Evolutionary conservation across 2,113 vertebrate genomes (phyloP).

Genomic region (Serilophus lunatus): DNA sequence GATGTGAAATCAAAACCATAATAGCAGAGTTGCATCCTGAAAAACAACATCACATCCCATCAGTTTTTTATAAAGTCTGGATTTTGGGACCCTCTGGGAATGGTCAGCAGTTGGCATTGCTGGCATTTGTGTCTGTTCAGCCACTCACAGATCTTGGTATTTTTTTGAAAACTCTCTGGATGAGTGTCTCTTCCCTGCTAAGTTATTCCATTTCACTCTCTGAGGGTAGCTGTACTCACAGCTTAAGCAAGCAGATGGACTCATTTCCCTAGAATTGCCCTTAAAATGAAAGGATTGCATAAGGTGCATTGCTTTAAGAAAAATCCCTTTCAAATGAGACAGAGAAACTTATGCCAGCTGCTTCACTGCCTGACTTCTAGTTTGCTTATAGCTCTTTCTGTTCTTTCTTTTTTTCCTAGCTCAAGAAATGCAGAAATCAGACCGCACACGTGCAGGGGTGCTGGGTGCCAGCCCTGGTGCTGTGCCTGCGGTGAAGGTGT

Average conservation of each 20-base stretch:
- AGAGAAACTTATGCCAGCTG: background rate
- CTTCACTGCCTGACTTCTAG: background rate
- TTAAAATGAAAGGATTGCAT: background rate
- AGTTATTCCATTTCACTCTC: background rate
- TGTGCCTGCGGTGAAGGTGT: background rate
- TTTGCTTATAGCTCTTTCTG: background rate
- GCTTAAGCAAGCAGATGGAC: background rate
- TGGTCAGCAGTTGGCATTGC: background rate
- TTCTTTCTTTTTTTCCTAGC: background rate
- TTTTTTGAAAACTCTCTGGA: background rate
- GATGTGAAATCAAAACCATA: background rate
- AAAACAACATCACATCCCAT: background rate
- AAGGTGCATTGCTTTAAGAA: background rate
- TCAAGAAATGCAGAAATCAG: background rate
- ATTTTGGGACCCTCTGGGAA: background rate
- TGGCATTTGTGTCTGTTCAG: background rate
- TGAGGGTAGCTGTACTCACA: background rate
- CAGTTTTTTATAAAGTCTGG: background rate
- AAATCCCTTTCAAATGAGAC: background rate
- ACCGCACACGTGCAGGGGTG: fast-evolving
- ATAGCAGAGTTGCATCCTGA: background rate
- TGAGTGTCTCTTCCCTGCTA: background rate
- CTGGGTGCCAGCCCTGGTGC: fast-evolving
- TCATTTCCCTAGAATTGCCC: background rate
- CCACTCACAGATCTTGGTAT: background rate